A percentile compares a stretch with the other conserved stretches of the same genome.
phyloP scores from a whole-genome alignment of 2,113 vertebrate species.

The Myrmecophaga tridactyla region DNA sequence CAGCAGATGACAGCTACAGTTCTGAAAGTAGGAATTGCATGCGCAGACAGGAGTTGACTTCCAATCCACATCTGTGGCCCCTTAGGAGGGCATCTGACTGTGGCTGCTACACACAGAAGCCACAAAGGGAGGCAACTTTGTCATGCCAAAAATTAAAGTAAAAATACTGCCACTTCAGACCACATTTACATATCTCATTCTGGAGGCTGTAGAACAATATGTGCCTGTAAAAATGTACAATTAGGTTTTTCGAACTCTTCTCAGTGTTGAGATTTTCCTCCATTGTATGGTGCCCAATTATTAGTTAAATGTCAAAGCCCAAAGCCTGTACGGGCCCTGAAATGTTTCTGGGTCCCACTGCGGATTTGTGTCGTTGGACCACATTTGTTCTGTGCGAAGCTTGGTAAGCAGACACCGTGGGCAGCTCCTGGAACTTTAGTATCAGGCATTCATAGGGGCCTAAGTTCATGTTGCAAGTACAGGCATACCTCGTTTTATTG shows the following conservation, averaged over 20 bases:
- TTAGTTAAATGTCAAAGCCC: neutral
- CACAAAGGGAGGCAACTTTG: neutral
- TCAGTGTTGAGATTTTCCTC: neutral
- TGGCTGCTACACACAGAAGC: neutral
- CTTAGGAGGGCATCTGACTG: fast-evolving
- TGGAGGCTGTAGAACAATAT: slow-evolving; percentile 26
- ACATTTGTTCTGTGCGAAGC: neutral
- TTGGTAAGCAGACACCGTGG: neutral
- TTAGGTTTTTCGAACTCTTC: slow-evolving; percentile 3
- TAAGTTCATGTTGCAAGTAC: neutral
- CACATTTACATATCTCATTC: slow-evolving; percentile 39
- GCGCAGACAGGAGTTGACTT: fast-evolving
- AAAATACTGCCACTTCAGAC: neutral
- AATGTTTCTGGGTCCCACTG: neutral
- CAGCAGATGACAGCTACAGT: neutral
- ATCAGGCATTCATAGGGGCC: neutral
- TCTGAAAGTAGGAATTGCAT: neutral
- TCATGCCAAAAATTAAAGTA: neutral
- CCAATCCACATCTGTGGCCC: fast-evolving
- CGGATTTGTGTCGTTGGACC: neutral
- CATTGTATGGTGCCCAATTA: neutral
- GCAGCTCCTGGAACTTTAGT: neutral
- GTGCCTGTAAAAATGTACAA: slow-evolving; percentile 29
- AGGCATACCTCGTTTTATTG: too few relatives aligned
- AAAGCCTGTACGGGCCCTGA: neutral